A percentile compares a stretch with the other conserved stretches of the same genome.
These are phyloP conservation scores for Platycheirus rosarum DNA, from an alignment of 2,888 invertebrate genomes.

Conservation along the genomic window DNA sequence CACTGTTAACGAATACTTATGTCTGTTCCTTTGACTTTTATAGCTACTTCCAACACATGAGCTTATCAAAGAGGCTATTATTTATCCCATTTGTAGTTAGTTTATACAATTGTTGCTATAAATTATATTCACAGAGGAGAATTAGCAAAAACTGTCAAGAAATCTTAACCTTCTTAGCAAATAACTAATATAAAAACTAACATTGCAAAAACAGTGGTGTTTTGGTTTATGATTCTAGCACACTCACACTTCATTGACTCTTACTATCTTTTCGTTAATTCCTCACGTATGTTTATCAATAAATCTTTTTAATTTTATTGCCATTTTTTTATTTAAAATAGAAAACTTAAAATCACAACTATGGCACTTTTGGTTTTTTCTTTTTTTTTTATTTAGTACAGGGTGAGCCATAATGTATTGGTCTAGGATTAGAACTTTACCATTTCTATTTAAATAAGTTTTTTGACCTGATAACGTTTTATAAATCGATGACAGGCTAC, in stretches of 20 bases:
- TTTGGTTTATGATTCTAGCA: background rate
- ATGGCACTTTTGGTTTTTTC: background rate
- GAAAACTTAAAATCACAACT: background rate
- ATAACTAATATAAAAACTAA: constrained; percentile 13
- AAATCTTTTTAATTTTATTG: too few species aligned
- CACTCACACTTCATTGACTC: background rate
- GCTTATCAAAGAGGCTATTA: constrained; percentile 51
- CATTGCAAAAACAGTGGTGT: constrained; percentile 2
- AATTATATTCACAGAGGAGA: constrained; percentile 18
- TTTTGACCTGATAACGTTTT: too few species aligned
- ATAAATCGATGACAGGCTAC: too few species aligned
- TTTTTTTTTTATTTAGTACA: too few species aligned
- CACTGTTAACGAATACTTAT: constrained; percentile 66
- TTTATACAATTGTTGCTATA: constrained; percentile 19
- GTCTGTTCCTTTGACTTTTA: constrained; percentile 43
- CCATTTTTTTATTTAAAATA: constrained; percentile 36
- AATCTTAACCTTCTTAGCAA: constrained; percentile 39
- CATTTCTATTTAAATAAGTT: too few species aligned
- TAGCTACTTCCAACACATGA: constrained; percentile 14
- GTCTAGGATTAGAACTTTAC: too few species aligned
- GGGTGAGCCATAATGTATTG: too few species aligned
- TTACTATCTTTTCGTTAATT: constrained; percentile 2
- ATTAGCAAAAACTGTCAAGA: constrained; percentile 39
- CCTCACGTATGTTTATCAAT: constrained; percentile 61
- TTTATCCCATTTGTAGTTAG: constrained; percentile 28